phyloP scores from a whole-genome alignment of 2,113 vertebrate genomes.

The Pangasianodon gigas region DNA sequence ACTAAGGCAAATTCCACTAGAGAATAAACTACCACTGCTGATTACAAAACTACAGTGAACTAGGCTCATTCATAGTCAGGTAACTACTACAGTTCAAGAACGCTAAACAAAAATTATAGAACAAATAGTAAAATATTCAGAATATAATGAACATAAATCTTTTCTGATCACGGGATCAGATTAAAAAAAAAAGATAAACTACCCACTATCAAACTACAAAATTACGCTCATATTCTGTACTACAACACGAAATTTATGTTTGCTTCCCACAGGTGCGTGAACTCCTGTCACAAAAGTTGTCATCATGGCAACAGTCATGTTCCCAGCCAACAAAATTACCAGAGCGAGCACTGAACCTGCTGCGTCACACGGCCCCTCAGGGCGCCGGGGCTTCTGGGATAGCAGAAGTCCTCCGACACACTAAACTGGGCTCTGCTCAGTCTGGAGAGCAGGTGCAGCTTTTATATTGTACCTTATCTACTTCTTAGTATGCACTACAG shows the following conservation, averaged over 20 bases:
- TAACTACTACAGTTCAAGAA: too few relatives aligned
- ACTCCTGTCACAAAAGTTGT: slow-evolving; percentile 79
- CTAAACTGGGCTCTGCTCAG: slow-evolving; percentile 69
- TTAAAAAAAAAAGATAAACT: not conserved
- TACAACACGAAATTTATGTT: not conserved
- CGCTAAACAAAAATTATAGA: too few relatives aligned
- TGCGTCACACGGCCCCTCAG: slow-evolving; percentile 79
- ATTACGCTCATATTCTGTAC: not conserved
- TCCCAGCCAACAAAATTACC: slow-evolving; percentile 82
- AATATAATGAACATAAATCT: too few relatives aligned
- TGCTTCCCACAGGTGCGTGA: slow-evolving; percentile 75
- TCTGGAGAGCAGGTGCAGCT: slow-evolving; percentile 69
- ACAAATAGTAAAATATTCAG: too few relatives aligned
- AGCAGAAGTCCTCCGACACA: slow-evolving; percentile 73
- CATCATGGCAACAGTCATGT: slow-evolving; percentile 80
- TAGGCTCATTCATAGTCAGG: too few relatives aligned
- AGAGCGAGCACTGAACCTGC: slow-evolving; percentile 78
- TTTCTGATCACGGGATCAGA: too few relatives aligned
- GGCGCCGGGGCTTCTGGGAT: slow-evolving; percentile 71
- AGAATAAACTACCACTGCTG: not conserved
- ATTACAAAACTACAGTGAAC: not conserved
- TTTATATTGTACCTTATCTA: not conserved
- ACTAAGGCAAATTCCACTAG: too few relatives aligned
- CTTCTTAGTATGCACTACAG: not conserved
- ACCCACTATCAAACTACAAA: not conserved